phyloP scores from a whole-genome alignment of 2,797 vertebrate genomes.

The Numenius phaeopus region DNA sequence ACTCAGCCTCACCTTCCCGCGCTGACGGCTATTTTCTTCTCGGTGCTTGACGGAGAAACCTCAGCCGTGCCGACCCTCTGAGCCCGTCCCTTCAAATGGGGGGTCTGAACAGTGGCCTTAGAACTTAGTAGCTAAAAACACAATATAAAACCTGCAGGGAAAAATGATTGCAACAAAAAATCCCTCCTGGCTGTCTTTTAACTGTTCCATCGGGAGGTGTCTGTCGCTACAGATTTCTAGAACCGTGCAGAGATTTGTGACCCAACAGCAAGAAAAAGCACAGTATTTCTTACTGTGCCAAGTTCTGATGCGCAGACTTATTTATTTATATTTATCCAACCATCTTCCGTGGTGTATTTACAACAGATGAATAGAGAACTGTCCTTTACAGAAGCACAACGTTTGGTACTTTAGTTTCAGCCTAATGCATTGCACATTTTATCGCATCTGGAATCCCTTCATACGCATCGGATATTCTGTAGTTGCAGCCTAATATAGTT shows the following conservation, averaged over 20 bases:
- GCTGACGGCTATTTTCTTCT: conserved; percentile 11
- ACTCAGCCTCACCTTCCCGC: not conserved
- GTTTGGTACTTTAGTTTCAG: conserved; percentile 9
- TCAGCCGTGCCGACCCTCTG: not conserved
- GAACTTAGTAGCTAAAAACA: not conserved
- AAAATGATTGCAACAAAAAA: not conserved
- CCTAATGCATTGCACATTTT: not conserved
- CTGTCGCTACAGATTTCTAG: not conserved
- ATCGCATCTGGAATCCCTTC: not conserved
- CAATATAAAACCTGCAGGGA: not conserved
- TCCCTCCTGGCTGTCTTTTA: not conserved
- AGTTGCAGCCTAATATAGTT: not conserved
- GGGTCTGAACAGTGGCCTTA: not conserved
- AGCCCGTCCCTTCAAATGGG: not conserved
- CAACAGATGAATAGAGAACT: not conserved
- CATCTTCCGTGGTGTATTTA: not conserved
- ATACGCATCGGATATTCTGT: not conserved
- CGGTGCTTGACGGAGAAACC: not conserved
- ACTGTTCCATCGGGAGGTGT: not conserved
- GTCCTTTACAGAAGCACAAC: not conserved
- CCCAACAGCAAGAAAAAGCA: not conserved
- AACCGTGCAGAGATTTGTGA: not conserved
- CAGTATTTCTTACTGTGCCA: not conserved
- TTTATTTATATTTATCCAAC: not conserved
- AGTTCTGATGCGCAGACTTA: not conserved